Evolutionary conservation across 2,888 invertebrate species (phyloP).

Genomic region (Drosophila meridionalis): DNA sequence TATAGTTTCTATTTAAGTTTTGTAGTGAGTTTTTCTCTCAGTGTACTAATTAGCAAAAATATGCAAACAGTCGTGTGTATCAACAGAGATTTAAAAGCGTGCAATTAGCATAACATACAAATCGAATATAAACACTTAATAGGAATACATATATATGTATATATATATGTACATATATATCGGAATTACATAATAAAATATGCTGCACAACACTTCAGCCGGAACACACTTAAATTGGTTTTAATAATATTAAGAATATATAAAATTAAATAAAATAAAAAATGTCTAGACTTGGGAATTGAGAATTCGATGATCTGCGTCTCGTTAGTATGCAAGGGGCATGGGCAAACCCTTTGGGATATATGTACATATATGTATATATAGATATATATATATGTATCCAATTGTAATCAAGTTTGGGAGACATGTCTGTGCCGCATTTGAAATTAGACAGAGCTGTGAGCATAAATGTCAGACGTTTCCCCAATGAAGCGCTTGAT

Average conservation of each 20-base stretch:
- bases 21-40: background rate
- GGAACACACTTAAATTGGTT: constrained; percentile 18
- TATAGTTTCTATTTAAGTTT: background rate
- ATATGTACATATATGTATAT: background rate
- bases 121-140: constrained; percentile 28
- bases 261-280: constrained; percentile 9
- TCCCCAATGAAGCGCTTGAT: constrained; percentile 55
- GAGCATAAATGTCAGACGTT: constrained; percentile 40
- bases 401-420: constrained; percentile 18
- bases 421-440: constrained; percentile 42
- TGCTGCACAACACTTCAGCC: constrained; percentile 7
- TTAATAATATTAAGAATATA: background rate
- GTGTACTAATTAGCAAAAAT: constrained; percentile 67
- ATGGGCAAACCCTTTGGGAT: constrained; percentile 41
- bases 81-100: constrained; percentile 6
- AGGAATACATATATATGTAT: background rate
- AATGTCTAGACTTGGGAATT: constrained; percentile 19
- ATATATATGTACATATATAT: background rate
- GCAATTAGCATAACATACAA: constrained; percentile 65
- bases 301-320: background rate
- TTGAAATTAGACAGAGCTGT: constrained; percentile 44
- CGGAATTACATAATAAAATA: background rate
- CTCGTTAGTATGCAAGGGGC: constrained; percentile 28
- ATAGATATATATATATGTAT: background rate
- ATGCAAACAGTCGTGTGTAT: constrained; percentile 23